Evolutionary conservation across 2,888 invertebrate species (phyloP), one percentile per base, ranked within the genome.

Genomic region (Smittia aterrima): DNA sequence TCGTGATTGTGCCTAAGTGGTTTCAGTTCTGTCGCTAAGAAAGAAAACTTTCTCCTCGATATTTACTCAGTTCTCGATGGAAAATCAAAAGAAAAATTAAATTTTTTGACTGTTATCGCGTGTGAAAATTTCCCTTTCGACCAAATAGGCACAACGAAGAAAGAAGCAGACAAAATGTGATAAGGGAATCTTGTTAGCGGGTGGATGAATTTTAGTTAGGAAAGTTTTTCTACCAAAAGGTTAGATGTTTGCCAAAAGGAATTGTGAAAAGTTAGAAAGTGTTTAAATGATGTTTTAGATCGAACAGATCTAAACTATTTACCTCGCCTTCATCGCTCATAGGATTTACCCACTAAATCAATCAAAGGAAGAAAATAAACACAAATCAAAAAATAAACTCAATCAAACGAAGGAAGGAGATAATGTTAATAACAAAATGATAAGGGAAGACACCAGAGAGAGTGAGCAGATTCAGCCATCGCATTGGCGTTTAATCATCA

Each of bases 141-240:
- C 68, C 68, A 68, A 47, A 53, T 68, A 68, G 68, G 68, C 68
- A 68, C 68, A 68, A 68, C 68, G 9, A 68, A 47, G 38, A 24
- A 22, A 22, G 47, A 47, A 47, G 9, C 22, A 6, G 41, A 47
- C 22, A 47, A 41, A 68, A 68, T 41, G 68, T 24, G 2, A 41
- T 27, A 27, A n/a, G 22, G 38, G 16, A 47, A 16, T 32, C 32
- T 3, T 66, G 66, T 18, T 25, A 66, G 16, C 38, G 18, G n/a
- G n/a, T 32, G 3, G 32, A 32, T 32, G 32, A 9, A 24, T 18
- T 20, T n/a, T 32, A 64, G 32, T 32, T n/a, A n/a, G n/a, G n/a
- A n/a, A 41, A 41, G 1, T 41, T 41, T 41, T 41, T 41, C n/a
- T 1, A 1, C 2, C 1, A 47, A 13, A 54, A 54, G 64, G 16